A percentile compares a stretch with the other conserved stretches of the same genome.
Evolutionary conservation across 2,113 vertebrate genomes (phyloP).

Genomic region (Romanogobio albipinnatus): DNA sequence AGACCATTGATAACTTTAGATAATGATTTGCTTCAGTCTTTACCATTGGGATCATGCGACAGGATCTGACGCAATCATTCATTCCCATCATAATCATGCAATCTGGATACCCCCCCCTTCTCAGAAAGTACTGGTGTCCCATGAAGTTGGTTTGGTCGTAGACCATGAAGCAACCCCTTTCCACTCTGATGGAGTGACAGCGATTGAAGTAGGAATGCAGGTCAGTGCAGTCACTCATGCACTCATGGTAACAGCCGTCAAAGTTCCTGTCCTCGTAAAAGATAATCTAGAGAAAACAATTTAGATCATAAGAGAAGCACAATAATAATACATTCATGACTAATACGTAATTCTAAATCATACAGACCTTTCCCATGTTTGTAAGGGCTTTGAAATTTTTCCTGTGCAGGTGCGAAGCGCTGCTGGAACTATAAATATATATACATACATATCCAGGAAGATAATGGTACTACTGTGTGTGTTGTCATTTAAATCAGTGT

Average conservation of each 20-base stretch:
- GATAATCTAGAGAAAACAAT: conserved; percentile 60
- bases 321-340: background rate
- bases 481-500: conserved; percentile 66
- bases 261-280: conserved; percentile 65
- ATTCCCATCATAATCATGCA: conserved; percentile 53
- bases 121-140: conserved; percentile 61
- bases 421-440: conserved; percentile 59
- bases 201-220: conserved; percentile 56
- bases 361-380: conserved; percentile 36
- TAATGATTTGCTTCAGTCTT: background rate
- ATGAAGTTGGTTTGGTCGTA: conserved; percentile 61
- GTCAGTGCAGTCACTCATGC: conserved; percentile 64
- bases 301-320: background rate
- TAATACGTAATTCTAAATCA: background rate
- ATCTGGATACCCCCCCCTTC: conserved; percentile 63
- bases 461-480: conserved; percentile 36
- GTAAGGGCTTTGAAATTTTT: conserved; percentile 1
- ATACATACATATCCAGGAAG: background rate
- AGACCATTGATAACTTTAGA: background rate
- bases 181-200: conserved; percentile 63
- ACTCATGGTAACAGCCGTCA: conserved; percentile 55
- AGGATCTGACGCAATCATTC: conserved; percentile 57
- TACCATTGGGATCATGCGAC: conserved; percentile 61
- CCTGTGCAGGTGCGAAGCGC: conserved; percentile 14
- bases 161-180: conserved; percentile 64